Evolutionary conservation across 1,140 invertebrate species (phyloP), one percentile per base, ranked within the genome.

Genomic region (Callitettix versicolor): DNA sequence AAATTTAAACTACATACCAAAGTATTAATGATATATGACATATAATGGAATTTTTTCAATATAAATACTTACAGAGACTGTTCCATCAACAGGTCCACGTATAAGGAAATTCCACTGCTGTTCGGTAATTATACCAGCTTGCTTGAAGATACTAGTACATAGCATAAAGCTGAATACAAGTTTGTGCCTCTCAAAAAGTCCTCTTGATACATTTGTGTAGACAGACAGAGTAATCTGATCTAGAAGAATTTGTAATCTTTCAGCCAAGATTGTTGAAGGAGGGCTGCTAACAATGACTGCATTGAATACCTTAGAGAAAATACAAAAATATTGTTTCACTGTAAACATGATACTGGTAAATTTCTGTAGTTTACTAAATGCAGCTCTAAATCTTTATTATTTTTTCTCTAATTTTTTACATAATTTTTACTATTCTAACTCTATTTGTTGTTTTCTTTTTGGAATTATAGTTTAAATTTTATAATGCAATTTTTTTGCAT

Each of bases 141-240:
- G 76, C 30, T 80, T 75, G 64, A 83, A 77, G 57, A 93, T 84
- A 3, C 85, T 82, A 17, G 81, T 71, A 62, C 87, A 88, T 7
- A 92, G 68, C 70, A 94, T 77, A 60, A 93, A 90, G 63, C 85
- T 87, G 65, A 86, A 94, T 22, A 95, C 81, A 0, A 95, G 72
- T 74, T 95, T 95, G 67, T 96, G 89, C 62, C 85, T 82, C 69
- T 95, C 91, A 71, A 95, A 95, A 4, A 95, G 72, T 0, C 83
- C 84, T 22, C 89, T 74, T n/a, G 89, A 92, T 21, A 95, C 82
- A 60, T 90, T 93, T 7, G 80, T 81, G 65, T 93, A 95, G 3
- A 94, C 77, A 0, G 84, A 81, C 52, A 84, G 74, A 1, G 89
- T 90, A 46, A 91, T 91, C 68, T 89, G 82, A 7, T 75, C 66